Percentiles rank a stretch among this genome's conserved stretches.
phyloP scores from a whole-genome alignment of 2,113 vertebrate genomes.

The Corynorhinus townsendii region DNA sequence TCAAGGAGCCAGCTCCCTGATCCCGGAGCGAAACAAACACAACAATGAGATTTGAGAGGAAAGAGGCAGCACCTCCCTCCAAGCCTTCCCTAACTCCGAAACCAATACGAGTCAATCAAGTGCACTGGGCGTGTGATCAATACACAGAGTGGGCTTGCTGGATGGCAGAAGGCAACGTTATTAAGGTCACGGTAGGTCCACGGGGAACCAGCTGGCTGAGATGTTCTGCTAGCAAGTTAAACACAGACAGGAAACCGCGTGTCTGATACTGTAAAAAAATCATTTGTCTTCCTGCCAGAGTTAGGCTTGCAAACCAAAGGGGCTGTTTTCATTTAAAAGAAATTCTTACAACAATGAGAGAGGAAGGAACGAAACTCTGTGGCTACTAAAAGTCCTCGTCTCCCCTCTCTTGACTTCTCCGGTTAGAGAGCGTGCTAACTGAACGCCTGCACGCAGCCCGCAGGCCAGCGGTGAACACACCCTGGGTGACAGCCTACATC shows the following conservation, averaged over 20 bases:
- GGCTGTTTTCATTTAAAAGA: constrained; percentile 83
- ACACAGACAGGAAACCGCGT: constrained; percentile 95
- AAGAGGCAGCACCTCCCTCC: background rate
- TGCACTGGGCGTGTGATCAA: background rate
- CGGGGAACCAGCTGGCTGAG: constrained; percentile 80
- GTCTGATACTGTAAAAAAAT: constrained; percentile 91
- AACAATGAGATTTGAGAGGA: background rate
- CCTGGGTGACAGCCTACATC: rapidly evolving
- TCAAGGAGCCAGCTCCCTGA: background rate
- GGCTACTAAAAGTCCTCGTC: background rate
- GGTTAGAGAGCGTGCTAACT: background rate
- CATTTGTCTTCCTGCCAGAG: constrained; percentile 83
- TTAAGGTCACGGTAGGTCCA: constrained; percentile 76
- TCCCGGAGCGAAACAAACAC: background rate
- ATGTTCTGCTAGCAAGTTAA: constrained; percentile 88
- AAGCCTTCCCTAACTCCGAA: background rate
- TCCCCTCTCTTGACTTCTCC: background rate
- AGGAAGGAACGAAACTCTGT: constrained; percentile 55
- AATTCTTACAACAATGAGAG: constrained; percentile 77
- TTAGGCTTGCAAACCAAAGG: constrained; percentile 77
- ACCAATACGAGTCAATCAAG: background rate
- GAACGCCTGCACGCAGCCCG: background rate
- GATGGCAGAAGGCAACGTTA: constrained; percentile 69
- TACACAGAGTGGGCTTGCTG: constrained; percentile 49
- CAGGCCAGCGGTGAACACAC: background rate